phyloP scores from a whole-genome alignment of 2,797 vertebrate genomes.

The Myotis vivesi region DNA sequence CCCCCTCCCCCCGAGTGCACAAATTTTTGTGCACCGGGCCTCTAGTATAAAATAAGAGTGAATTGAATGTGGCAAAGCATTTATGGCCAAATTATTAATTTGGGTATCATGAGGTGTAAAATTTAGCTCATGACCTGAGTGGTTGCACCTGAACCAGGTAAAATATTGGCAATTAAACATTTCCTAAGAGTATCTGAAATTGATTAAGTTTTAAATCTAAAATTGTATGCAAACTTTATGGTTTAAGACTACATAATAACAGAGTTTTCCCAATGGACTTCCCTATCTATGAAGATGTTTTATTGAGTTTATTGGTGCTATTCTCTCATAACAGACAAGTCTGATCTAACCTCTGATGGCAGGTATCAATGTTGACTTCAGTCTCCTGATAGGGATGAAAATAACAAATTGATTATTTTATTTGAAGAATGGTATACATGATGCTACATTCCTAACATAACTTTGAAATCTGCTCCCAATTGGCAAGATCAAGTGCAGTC shows the following conservation, averaged over 20 bases:
- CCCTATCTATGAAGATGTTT: background rate
- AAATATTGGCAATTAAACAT: background rate
- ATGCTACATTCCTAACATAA: background rate
- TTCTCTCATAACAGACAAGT: background rate
- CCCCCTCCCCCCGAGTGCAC: too few species aligned
- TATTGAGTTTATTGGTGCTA: background rate
- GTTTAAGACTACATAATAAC: background rate
- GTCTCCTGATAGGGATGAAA: background rate
- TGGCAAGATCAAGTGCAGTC: background rate
- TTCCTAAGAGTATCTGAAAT: background rate
- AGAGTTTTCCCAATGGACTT: background rate
- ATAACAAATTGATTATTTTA: background rate
- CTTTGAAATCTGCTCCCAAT: background rate
- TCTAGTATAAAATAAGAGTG: background rate
- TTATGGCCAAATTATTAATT: background rate
- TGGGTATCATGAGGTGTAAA: background rate
- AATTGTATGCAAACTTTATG: background rate
- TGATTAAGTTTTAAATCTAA: background rate
- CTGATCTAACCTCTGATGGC: background rate
- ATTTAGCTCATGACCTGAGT: background rate
- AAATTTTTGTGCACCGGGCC: too few species aligned
- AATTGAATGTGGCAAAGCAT: background rate
- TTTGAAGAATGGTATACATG: background rate
- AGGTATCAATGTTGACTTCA: background rate
- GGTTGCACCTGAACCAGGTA: background rate